phyloP scores from a whole-genome alignment of 2,888 invertebrate species.

The Fragum sueziense region DNA sequence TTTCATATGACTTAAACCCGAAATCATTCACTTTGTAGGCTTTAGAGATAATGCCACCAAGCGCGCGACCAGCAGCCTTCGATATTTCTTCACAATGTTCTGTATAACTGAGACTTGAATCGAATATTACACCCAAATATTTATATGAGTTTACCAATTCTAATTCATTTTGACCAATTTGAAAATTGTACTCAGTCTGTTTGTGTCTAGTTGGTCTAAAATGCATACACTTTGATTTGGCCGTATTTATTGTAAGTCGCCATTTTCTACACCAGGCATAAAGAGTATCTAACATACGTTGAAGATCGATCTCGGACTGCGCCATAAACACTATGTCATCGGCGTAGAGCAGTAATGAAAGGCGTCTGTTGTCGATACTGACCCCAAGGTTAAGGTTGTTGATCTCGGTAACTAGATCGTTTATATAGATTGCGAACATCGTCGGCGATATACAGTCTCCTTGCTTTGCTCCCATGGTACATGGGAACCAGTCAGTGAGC shows the following conservation, averaged over 20 bases:
- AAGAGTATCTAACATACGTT: constrained; percentile 32
- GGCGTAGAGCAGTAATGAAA: no score
- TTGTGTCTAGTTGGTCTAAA: constrained; percentile 10
- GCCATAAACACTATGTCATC: no score
- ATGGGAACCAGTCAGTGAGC: no score
- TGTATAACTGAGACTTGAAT: constrained; percentile 25
- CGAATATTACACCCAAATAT: constrained; percentile 48
- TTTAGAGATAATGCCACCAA: constrained; percentile 36
- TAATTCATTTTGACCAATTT: constrained; percentile 32
- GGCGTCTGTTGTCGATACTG: no score
- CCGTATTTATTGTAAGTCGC: constrained; percentile 30
- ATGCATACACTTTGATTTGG: constrained; percentile 29
- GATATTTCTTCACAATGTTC: constrained; percentile 5
- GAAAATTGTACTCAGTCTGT: constrained; percentile 28
- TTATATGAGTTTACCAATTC: constrained; percentile 35
- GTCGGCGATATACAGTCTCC: no score
- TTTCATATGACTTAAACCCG: constrained; percentile 39
- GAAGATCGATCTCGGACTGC: constrained; percentile 10
- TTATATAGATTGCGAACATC: no score
- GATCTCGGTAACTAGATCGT: no score
- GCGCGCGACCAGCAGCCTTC: constrained; percentile 37
- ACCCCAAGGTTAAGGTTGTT: no score
- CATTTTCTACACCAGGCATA: constrained; percentile 36
- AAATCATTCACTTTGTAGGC: constrained; percentile 30
- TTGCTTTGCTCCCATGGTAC: no score